phyloP scores from a whole-genome alignment of 2,888 invertebrate genomes.

The Pegoplata infirma region DNA sequence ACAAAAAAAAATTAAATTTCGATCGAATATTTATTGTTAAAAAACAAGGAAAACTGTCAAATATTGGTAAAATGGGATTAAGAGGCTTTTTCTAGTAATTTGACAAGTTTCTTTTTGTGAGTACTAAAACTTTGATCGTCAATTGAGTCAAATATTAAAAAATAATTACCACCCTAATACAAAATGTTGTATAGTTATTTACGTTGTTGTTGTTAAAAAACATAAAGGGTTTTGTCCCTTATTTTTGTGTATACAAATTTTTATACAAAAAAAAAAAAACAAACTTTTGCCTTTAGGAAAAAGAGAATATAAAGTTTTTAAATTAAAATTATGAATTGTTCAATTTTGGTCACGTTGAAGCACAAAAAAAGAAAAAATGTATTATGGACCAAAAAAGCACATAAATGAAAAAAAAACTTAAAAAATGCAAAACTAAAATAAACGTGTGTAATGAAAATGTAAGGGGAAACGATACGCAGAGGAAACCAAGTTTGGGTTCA shows the following conservation, averaged over 20 bases:
- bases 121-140: too few species aligned
- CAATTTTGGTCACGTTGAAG: slow-evolving; percentile 63
- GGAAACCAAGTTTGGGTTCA: slow-evolving; percentile 31
- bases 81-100: too few species aligned
- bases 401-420: slow-evolving; percentile 5
- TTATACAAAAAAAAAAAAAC: too few species aligned
- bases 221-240: slow-evolving; percentile 45
- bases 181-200: slow-evolving; percentile 12
- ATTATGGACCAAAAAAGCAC: neutral
- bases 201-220: slow-evolving; percentile 43
- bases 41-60: too few species aligned
- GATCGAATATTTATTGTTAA: too few species aligned
- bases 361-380: slow-evolving; percentile 6
- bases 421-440: slow-evolving; percentile 11
- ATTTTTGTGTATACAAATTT: slow-evolving; percentile 18
- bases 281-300: slow-evolving; percentile 48
- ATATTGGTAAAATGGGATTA: too few species aligned
- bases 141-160: too few species aligned
- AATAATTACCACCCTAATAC: neutral
- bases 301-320: slow-evolving; percentile 63
- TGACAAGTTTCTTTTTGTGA: too few species aligned
- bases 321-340: slow-evolving; percentile 68
- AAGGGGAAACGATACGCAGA: slow-evolving; percentile 41
- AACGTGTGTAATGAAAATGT: slow-evolving; percentile 50
- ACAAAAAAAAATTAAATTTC: too few species aligned